These are phyloP conservation scores for Burhinus oedicnemus DNA, from an alignment of 2,113 vertebrate species.

Conservation along the genomic window DNA sequence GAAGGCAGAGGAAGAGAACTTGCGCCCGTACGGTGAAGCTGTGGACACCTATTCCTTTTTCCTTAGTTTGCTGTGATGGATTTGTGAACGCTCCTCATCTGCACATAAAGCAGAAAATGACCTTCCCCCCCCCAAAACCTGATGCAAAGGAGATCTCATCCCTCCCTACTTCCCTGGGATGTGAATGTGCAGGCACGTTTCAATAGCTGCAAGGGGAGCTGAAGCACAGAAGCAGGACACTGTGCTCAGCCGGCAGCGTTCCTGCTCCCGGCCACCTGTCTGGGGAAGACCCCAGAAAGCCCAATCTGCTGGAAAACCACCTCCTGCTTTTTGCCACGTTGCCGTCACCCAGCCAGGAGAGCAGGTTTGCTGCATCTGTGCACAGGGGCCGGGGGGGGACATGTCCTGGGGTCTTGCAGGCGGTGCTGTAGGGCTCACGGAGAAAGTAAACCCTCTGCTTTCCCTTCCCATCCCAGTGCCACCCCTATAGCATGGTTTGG, in stretches of 20 bases:
- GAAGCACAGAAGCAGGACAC: background rate
- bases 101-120: background rate
- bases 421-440: background rate
- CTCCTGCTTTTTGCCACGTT: background rate
- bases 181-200: rapidly evolving
- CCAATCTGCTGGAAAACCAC: background rate
- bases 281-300: background rate
- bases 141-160: background rate
- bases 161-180: background rate
- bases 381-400: rapidly evolving
- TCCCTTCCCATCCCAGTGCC: background rate
- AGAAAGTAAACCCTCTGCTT: background rate
- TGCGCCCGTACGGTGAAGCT: background rate
- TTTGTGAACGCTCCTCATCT: background rate
- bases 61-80: background rate
- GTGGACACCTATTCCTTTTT: background rate
- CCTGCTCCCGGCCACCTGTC: rapidly evolving
- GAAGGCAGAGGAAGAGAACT: background rate
- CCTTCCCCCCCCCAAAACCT: background rate
- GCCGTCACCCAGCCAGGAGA: background rate
- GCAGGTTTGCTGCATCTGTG: background rate
- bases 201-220: background rate
- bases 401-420: background rate
- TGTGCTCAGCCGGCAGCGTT: background rate
- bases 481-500: rapidly evolving